Percentiles rank a stretch among this genome's conserved stretches.
Conservation (phyloP, 2,113 vertebrate species). For the Anhinga anhinga region DNA sequence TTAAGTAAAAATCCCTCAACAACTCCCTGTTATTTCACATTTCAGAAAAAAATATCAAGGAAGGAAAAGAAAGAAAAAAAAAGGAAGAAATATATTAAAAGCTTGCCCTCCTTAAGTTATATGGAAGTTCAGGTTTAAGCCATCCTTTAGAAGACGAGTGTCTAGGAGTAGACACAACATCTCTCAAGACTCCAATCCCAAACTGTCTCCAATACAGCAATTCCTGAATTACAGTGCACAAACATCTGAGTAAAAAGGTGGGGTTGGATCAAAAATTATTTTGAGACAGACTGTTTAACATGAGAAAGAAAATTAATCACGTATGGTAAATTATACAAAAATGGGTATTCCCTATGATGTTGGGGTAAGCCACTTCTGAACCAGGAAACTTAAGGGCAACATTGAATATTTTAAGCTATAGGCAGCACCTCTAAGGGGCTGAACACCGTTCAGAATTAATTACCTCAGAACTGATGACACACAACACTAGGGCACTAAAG, state of each 20-base stretch:
- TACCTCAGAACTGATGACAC: background rate
- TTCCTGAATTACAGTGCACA: conserved; percentile 40
- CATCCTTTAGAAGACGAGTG: background rate
- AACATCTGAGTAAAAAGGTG: background rate
- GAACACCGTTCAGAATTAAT: background rate
- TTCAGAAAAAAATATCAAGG: background rate
- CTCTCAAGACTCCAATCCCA: background rate
- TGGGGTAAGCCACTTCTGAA: background rate
- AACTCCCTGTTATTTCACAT: background rate
- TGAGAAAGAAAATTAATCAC: background rate
- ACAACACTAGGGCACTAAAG: background rate
- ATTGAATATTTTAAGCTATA: background rate
- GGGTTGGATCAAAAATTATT: conserved; percentile 4
- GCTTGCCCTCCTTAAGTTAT: background rate
- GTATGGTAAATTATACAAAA: background rate
- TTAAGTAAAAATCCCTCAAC: background rate
- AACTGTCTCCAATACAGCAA: background rate
- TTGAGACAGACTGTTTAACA: background rate
- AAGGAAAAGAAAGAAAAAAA: background rate
- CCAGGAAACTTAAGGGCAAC: background rate
- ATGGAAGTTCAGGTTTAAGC: conserved; percentile 9
- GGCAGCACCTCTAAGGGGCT: background rate
- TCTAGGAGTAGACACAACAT: background rate
- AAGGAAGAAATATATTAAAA: background rate
- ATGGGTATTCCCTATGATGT: background rate